These are phyloP conservation scores for Zalophus californianus DNA, from an alignment of 2,797 vertebrate species.

Conservation along the genomic window DNA sequence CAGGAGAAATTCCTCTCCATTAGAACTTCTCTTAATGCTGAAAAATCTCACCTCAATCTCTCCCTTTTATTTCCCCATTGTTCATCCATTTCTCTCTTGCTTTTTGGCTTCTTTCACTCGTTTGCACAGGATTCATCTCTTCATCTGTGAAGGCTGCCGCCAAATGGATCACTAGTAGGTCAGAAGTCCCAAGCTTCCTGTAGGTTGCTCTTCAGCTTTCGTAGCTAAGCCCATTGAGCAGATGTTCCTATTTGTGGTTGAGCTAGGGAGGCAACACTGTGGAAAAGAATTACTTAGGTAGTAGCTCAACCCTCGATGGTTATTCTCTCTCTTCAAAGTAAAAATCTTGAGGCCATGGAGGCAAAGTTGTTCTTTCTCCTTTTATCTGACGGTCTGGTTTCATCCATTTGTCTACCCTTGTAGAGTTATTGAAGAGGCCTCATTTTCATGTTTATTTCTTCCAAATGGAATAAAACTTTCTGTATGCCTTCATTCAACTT, in stretches of 20 bases:
- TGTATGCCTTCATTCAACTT: slow-evolving; percentile 65
- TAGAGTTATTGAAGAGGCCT: slow-evolving; percentile 46
- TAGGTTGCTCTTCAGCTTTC: slow-evolving; percentile 42
- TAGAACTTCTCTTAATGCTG: slow-evolving; percentile 20
- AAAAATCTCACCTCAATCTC: slow-evolving; percentile 37
- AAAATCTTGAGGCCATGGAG: slow-evolving; percentile 47
- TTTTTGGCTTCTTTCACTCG: slow-evolving; percentile 19
- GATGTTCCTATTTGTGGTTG: not conserved
- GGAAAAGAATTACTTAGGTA: slow-evolving; percentile 12
- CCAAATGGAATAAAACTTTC: slow-evolving; percentile 63
- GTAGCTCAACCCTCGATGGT: not conserved
- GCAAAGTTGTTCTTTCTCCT: slow-evolving; percentile 24
- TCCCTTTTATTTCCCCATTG: slow-evolving; percentile 22
- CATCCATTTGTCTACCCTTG: slow-evolving; percentile 37
- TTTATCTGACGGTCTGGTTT: slow-evolving; percentile 54
- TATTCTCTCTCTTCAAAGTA: slow-evolving; percentile 51
- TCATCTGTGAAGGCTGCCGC: not conserved
- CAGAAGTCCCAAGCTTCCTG: slow-evolving; percentile 46
- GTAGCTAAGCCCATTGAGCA: slow-evolving; percentile 38
- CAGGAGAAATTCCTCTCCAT: not conserved
- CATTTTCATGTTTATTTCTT: slow-evolving; percentile 70
- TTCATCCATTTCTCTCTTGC: slow-evolving; percentile 18
- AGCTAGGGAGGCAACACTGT: not conserved
- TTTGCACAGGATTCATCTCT: not conserved
- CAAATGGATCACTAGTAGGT: not conserved